Evolutionary conservation across 2,888 invertebrate species (phyloP).

Genomic region (Hololepta plana): DNA sequence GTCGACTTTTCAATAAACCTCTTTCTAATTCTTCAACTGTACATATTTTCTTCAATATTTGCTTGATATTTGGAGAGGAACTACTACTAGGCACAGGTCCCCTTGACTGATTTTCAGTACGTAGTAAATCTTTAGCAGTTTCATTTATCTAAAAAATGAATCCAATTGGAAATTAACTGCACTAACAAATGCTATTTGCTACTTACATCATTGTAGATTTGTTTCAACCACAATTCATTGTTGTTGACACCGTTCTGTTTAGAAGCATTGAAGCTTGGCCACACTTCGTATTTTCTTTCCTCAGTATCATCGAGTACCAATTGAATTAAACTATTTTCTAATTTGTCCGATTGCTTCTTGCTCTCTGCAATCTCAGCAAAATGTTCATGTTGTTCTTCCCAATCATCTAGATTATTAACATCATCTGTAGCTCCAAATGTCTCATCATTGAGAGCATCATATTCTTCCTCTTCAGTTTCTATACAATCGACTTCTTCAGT

Average conservation of each 20-base stretch:
- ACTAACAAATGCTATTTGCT: too few species aligned
- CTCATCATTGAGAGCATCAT: slow-evolving; percentile 83
- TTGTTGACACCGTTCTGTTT: slow-evolving; percentile 13
- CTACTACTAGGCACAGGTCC: too few species aligned
- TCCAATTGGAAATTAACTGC: too few species aligned
- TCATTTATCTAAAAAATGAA: neutral
- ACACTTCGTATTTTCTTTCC: slow-evolving; percentile 47
- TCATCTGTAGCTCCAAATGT: slow-evolving; percentile 70
- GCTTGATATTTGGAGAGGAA: too few species aligned
- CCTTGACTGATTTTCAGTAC: too few species aligned
- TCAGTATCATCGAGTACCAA: slow-evolving; percentile 16
- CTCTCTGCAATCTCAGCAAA: slow-evolving; percentile 41
- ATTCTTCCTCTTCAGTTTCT: slow-evolving; percentile 59
- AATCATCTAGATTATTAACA: slow-evolving; percentile 33
- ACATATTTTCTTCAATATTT: too few species aligned
- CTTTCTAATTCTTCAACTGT: too few species aligned
- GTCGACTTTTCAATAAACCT: too few species aligned
- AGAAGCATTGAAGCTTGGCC: slow-evolving; percentile 53
- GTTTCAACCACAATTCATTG: too few species aligned
- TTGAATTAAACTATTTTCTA: slow-evolving; percentile 19
- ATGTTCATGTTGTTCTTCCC: slow-evolving; percentile 57
- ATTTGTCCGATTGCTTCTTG: slow-evolving; percentile 20
- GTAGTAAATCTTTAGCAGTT: too few species aligned
- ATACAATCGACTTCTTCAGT: slow-evolving; percentile 42
- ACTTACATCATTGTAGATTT: too few species aligned